Base-by-base conservation (phyloP, 2,797 vertebrate genomes). In the Vultur gryphus region DNA sequence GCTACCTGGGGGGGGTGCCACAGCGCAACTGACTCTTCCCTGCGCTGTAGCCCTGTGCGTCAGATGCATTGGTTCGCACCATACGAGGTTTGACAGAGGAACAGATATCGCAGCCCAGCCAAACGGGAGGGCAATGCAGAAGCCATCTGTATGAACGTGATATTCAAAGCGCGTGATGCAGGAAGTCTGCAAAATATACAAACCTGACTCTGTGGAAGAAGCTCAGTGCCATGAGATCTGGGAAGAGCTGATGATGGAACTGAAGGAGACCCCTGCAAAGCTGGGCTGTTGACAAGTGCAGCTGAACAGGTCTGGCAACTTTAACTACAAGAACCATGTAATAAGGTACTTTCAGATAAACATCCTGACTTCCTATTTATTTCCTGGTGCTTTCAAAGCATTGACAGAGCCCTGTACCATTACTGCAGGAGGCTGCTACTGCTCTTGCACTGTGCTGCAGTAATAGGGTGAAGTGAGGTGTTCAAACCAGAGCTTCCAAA, bases 101-200 rank as follows among this genome's bases (percentile, higher is more conserved):
- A 44, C 20, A 70, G 49, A 8, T 5, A 33, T 0, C 18, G 2
- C 51, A 91, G 83, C 67, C 61, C 76, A 51, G 85, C 8, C 54
- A 55, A n/a, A 55, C 0, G 0, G 29, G 25, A 88, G 21, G 0
- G 18, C 64, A 54, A 10, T 4, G 10, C 59, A 65, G n/a, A 51
- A 84, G 6, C n/a, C 69, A 77, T 13, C 1, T 11, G 64, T 8
- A 25, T 7, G 24, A 80, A n/a, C 37, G 51, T 25, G 24, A 12
- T 4, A 41, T 0, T 46, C 44, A 25, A 31, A 54, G 28, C 1
- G 1, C 2, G 0, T 16, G 26, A 39, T 1, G 2, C 2, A 3
- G 18, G 17, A 78, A 80, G 13, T 2, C 57, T 28, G 23, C 23
- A 43, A 26, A 65, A 51, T 2, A 29, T 1, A 31, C 51, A 76